A percentile compares a stretch with the other conserved stretches of the same genome.
Conservation (phyloP, 2,797 vertebrate species). For the Thalassophryne amazonica region DNA sequence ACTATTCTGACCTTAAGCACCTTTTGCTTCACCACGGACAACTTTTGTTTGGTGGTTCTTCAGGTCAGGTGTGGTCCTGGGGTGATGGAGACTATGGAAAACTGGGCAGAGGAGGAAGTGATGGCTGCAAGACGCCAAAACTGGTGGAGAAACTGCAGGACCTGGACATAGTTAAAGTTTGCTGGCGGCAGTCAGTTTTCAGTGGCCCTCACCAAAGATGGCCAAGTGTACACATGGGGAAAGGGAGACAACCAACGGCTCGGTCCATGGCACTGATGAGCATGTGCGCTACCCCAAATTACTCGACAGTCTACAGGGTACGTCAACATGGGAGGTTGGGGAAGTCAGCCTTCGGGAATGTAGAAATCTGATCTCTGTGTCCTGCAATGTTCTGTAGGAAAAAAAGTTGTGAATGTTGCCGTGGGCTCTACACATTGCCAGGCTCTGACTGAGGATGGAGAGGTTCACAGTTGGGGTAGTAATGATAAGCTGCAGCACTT, state of each 20-base stretch:
- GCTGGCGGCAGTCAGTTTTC: slow-evolving; percentile 98
- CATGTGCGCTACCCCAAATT: slow-evolving; percentile 97
- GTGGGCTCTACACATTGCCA: slow-evolving; percentile 97
- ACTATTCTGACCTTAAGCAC: background rate
- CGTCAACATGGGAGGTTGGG: too few species aligned
- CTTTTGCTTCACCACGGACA: background rate
- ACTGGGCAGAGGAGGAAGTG: slow-evolving; percentile 93
- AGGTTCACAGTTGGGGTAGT: slow-evolving; percentile 98
- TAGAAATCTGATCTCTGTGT: background rate
- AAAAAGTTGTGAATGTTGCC: slow-evolving; percentile 94
- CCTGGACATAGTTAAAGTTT: slow-evolving; percentile 91
- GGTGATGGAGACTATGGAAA: slow-evolving; percentile 98
- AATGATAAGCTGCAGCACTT: slow-evolving; percentile 98
- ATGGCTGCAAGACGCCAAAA: slow-evolving; percentile 96
- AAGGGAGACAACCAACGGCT: slow-evolving; percentile 98
- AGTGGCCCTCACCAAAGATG: slow-evolving; percentile 92
- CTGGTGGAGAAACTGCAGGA: slow-evolving; percentile 96
- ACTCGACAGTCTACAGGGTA: slow-evolving; percentile 92
- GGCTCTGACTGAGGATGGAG: slow-evolving; percentile 93
- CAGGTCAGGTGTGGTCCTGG: slow-evolving; percentile 99
- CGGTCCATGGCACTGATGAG: slow-evolving; percentile 94
- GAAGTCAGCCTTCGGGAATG: too few species aligned
- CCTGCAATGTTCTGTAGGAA: slow-evolving; percentile 80
- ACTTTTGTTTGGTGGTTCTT: background rate
- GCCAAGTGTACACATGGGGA: slow-evolving; percentile 97